Conservation (phyloP, 2,797 vertebrate genomes). For the Eulemur mongoz region DNA sequence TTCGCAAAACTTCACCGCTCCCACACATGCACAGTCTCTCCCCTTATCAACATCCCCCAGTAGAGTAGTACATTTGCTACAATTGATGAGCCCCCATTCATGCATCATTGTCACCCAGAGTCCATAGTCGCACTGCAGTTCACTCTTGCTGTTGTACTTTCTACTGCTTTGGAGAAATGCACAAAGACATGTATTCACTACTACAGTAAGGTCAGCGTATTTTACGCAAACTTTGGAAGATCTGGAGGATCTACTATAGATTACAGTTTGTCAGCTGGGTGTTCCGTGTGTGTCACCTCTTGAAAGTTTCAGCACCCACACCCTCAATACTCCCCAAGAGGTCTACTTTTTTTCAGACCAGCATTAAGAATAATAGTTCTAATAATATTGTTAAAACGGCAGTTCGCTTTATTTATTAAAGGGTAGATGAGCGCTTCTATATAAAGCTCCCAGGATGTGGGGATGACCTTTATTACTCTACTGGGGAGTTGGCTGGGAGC, state of each 20-base stretch:
- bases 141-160: neutral
- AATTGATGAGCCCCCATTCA: neutral
- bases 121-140: neutral
- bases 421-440: fast-evolving
- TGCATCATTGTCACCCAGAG: neutral
- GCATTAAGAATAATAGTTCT: neutral
- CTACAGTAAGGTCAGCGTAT: neutral
- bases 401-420: neutral
- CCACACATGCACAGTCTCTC: neutral
- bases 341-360: neutral
- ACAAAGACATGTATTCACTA: neutral
- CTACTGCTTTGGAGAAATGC: neutral
- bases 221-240: neutral
- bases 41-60: too few species aligned
- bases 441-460: neutral
- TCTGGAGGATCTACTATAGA: neutral
- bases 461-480: neutral
- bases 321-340: neutral
- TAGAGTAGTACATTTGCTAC: neutral
- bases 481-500: neutral
- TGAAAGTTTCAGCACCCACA: neutral
- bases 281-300: neutral
- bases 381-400: neutral
- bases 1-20: too few species aligned
- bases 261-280: neutral